Conservation (phyloP, 2,888 invertebrate species). For the Smittia sp. region DNA sequence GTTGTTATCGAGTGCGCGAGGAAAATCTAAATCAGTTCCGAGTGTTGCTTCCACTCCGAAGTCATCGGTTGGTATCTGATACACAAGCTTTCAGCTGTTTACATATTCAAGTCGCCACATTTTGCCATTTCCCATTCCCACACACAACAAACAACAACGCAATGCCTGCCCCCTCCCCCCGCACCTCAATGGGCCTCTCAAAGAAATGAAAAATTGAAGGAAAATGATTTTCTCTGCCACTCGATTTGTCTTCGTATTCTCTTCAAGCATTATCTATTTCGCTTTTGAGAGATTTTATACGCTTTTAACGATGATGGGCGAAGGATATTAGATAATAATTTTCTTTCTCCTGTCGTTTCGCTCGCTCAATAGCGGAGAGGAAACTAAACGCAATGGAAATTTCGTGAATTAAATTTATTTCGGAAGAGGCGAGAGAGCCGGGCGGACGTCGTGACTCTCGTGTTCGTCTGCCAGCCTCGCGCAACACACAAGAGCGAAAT, state of each 20-base stretch:
- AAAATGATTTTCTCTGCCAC: constrained; percentile 6
- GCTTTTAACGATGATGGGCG: constrained; percentile 23
- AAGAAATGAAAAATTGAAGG: constrained; percentile 11
- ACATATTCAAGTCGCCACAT: constrained; percentile 36
- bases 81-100: constrained; percentile 18
- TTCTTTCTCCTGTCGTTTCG: neutral
- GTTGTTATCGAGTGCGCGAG: neutral
- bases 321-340: constrained; percentile 21
- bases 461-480: neutral
- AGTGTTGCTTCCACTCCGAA: neutral
- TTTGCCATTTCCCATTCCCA: constrained; percentile 4
- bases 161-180: neutral
- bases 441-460: neutral
- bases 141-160: neutral
- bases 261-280: neutral
- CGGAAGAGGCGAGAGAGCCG: neutral
- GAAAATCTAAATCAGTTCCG: neutral
- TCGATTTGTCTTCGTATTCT: neutral
- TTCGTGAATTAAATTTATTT: constrained; percentile 1
- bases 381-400: neutral
- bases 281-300: neutral
- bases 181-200: neutral
- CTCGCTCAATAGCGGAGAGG: too few species aligned
- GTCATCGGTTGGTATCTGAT: neutral
- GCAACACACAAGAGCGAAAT: neutral